Evolutionary conservation across 2,797 vertebrate species (phyloP), one percentile per base, ranked within the genome.

Genomic region (Onychomys arenicola): DNA sequence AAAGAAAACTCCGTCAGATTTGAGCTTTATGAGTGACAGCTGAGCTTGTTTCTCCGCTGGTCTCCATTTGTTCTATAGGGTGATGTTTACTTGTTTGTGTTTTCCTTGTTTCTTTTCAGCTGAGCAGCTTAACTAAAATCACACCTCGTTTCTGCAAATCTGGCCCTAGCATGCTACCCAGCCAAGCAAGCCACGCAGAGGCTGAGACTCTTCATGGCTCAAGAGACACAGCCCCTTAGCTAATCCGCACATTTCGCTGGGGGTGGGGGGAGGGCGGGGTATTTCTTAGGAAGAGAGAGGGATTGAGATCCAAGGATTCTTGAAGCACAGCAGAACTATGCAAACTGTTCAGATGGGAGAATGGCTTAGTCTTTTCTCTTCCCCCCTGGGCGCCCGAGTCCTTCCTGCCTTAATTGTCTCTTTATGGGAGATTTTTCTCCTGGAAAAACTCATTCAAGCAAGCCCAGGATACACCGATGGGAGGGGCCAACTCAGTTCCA

Each of bases 361-460:
- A 11, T 37, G 59, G 73, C 75, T 84, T 4, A 11, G 52, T 8
- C 0, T 10, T 63, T 34, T 49, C 87, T 4, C 1, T 37, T 4
- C 13, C 16, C 55, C 27, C 17, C 65, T 6, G 2, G 23, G 69
- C 82, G 40, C 40, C 65, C 0, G n/a, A 83, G 17, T 96, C 93
- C 91, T 32, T 89, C 91, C 75, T 93, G 81, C 83, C 23, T 63
- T 91, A 91, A 87, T 59, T 55, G 34, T 7, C 59, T 65, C 89
- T 93, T 96, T 91, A 90, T 76, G 85, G 40, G 61, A 82, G 94
- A 92, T 87, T 83, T 55, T 61, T 97, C 57, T 37, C 59, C 78
- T 89, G 92, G 94, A 96, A 94, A 96, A 93, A 65, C 93, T 95
- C 91, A 93, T 90, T 95, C 85, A 77, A 84, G 69, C 23, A 3